Base-by-base conservation (phyloP, 2,888 invertebrate species). In the Ormyrus pomaceus region DNA sequence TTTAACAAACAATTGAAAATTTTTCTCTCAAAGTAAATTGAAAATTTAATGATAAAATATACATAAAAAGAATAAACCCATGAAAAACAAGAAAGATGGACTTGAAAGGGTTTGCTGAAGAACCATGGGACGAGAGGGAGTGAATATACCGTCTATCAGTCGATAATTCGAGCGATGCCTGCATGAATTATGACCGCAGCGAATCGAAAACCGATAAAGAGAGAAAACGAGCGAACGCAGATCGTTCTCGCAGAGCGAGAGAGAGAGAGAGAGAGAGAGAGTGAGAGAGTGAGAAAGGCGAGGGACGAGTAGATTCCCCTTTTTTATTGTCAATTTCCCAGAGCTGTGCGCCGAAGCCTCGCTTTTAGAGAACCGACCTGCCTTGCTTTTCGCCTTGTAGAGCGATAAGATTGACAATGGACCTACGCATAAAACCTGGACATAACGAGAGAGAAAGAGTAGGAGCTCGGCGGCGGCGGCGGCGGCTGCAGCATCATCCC, bases 371-470 rank as follows among this genome's bases (percentile, higher is more conserved):
- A 9, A 5, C 13, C 70, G 6, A 10, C 13, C 19, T 46, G n/a
- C 13, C n/a, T 58, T 58, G 13, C 70, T 6, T 9, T 13, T 13
- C 55, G n/a, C 13, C n/a, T 58, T 13, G 58, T n/a, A 6, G 55
- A 4, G 11, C 51, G 75, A 75, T 75, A 75, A 75, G 59, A 66
- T 66, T 75, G 75, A 75, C 75, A 75, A 75, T 75, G 75, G 68
- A 75, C 66, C 68, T 34, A 51, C 9, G 66, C 68, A 68, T 75
- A 75, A 75, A 75, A 59, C 45, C 59, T 53, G 51, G 59, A 51
- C 59, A 45, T 75, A 61, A 75, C 75, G 66, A 58, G 59, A 34
- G 45, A 50, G 61, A 34, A 4, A 34, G 34, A 34, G 34, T 34
- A 34, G 34, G 34, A 34, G 34, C 34, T 34, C 58, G 34, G 34